A percentile compares a stretch with the other conserved stretches of the same genome.
Conservation (phyloP, 64 coral and sea anemone species). For the Trachythela sp. region DNA sequence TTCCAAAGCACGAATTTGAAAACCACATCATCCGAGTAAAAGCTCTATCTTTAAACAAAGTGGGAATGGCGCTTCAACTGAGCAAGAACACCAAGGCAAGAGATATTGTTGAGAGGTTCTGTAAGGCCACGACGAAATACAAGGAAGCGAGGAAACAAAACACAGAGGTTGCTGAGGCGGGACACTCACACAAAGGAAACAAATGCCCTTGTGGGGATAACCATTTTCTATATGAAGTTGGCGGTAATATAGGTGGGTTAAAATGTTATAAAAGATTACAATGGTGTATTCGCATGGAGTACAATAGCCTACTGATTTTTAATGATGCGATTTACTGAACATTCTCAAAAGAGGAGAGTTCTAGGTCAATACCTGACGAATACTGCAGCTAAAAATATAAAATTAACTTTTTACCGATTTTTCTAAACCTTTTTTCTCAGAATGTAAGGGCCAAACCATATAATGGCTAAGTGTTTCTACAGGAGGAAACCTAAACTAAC, state of each 20-base stretch:
- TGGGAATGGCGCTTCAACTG: constrained; percentile 84
- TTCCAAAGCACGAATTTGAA: constrained; percentile 63
- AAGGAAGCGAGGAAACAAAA: background rate
- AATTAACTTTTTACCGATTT: too few relatives aligned
- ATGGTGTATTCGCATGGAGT: background rate
- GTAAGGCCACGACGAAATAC: constrained; percentile 37
- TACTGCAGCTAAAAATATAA: too few relatives aligned
- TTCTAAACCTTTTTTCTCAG: too few relatives aligned
- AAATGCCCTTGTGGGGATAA: constrained; percentile 45
- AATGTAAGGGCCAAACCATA: too few relatives aligned
- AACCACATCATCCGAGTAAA: constrained; percentile 93
- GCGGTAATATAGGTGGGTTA: constrained; percentile 84
- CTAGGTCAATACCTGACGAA: too few relatives aligned
- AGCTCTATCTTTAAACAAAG: constrained; percentile 80
- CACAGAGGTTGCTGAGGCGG: background rate
- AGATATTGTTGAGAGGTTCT: constrained; percentile 81
- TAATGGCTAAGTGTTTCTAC: background rate
- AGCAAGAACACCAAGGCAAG: constrained; percentile 66
- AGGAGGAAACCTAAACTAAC: too few relatives aligned
- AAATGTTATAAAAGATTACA: background rate
- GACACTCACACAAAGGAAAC: background rate
- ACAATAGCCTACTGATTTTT: too few relatives aligned
- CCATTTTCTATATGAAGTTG: constrained; percentile 79
- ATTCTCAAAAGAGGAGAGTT: too few relatives aligned
- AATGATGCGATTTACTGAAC: too few relatives aligned